Evolutionary conservation across 2,113 vertebrate genomes (phyloP).

Genomic region (Ictalurus furcatus): DNA sequence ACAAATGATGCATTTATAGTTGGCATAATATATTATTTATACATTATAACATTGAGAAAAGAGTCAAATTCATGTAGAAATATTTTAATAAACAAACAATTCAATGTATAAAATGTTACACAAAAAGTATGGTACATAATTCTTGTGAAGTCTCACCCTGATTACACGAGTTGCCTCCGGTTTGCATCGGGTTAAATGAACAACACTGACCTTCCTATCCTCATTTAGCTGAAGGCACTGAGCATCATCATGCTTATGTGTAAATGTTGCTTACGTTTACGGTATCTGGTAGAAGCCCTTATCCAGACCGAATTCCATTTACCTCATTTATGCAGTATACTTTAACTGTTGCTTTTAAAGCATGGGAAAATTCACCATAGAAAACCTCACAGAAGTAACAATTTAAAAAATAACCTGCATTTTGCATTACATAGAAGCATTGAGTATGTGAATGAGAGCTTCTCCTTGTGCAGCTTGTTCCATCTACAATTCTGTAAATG

Average conservation of each 20-base stretch:
- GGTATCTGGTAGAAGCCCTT: no score
- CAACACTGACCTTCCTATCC: neutral
- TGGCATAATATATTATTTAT: no score
- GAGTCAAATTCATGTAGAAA: neutral
- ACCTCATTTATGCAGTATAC: neutral
- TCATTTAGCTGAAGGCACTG: no score
- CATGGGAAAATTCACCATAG: neutral
- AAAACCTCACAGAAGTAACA: neutral
- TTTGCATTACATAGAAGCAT: neutral
- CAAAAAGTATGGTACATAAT: neutral
- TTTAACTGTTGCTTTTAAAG: neutral
- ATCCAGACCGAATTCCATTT: no score
- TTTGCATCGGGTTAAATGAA: neutral
- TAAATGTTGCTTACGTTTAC: no score
- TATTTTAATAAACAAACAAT: neutral
- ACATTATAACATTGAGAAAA: neutral
- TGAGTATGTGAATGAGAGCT: neutral
- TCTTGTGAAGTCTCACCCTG: neutral
- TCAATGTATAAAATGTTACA: neutral
- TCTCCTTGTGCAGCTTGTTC: neutral
- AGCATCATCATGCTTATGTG: neutral
- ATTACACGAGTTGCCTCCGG: neutral
- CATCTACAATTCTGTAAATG: neutral
- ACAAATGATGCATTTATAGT: neutral
- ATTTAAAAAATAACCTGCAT: neutral